Evolutionary conservation across 2,113 vertebrate genomes (phyloP).

Genomic region (Ciconia stormi): DNA sequence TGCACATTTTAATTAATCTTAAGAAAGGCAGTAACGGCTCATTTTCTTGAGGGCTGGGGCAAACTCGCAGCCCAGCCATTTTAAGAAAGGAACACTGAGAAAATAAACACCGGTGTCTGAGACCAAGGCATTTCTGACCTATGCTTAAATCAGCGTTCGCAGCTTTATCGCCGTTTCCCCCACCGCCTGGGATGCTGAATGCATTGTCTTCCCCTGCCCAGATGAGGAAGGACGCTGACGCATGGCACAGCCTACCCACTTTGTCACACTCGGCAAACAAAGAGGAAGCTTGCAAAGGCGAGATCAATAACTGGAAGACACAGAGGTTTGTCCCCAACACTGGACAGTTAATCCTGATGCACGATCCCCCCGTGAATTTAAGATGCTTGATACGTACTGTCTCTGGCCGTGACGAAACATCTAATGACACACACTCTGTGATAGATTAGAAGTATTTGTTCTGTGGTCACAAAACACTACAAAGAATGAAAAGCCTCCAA

Average conservation of each 20-base stretch:
- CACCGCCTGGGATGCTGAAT: rapidly evolving
- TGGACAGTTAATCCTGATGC: neutral
- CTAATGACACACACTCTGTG: neutral
- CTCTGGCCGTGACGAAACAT: neutral
- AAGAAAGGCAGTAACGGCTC: neutral
- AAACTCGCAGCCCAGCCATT: neutral
- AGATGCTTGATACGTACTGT: neutral
- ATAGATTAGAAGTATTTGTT: neutral
- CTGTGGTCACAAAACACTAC: neutral
- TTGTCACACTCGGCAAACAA: neutral
- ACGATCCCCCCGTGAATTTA: neutral
- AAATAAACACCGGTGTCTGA: neutral
- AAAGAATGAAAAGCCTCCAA: neutral
- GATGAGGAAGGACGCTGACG: neutral
- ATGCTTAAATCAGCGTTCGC: rapidly evolving
- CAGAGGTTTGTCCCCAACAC: rapidly evolving
- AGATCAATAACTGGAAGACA: neutral
- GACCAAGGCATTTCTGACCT: neutral
- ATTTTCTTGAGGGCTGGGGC: neutral
- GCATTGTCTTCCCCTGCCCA: neutral
- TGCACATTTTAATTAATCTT: neutral
- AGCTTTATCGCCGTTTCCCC: neutral
- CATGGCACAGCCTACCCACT: neutral
- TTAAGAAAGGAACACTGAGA: neutral
- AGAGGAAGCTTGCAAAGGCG: neutral